Evolutionary conservation across 2,888 invertebrate species (phyloP), one percentile per base, ranked within the genome.

Genomic region (Drosophila neonasuta): DNA sequence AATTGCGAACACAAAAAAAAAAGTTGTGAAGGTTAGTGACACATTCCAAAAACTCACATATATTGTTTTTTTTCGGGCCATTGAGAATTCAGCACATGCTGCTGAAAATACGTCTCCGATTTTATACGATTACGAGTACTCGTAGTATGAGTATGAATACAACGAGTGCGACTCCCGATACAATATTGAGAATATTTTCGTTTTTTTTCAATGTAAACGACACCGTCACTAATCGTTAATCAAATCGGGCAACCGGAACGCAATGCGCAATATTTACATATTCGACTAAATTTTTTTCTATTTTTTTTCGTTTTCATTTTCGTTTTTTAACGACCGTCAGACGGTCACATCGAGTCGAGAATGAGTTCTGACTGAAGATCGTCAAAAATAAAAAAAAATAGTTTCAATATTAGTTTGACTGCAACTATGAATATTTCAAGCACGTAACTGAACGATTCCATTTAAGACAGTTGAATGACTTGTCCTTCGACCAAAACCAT

Each of bases 221-320:
- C 50, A 39, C 8, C 49, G 79, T 68, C 68, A 64, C 58, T 49
- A 65, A 72, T 86, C 73, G 80, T 83, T 74, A 80, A 64, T 63
- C 71, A 66, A 75, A 65, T 66, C 86, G 72, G 75, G 80, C 70
- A 83, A 83, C 78, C 82, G 82, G 84, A 83, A 83, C 82, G 77
- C 45, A 57, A 56, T 71, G 68, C 77, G 80, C 74, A 82, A 20
- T 67, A 71, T 79, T 82, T 71, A 74, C 80, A 82, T 86, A 80
- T 82, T 72, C 51, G 63, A 71, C 34, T 20, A 50, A 24, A 24
- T 24, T 24, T 24, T 15, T 24, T 24, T 24, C 24, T 24, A 24
- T 4, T 24, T 24, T 24, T 24, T 24, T 24, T 24, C 24, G 24
- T 5, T 24, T 24, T 24, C 24, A 6, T 20, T 64, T 65, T 24